Base-by-base conservation (phyloP, 1,140 invertebrate genomes). In the Dysdera silvatica region DNA sequence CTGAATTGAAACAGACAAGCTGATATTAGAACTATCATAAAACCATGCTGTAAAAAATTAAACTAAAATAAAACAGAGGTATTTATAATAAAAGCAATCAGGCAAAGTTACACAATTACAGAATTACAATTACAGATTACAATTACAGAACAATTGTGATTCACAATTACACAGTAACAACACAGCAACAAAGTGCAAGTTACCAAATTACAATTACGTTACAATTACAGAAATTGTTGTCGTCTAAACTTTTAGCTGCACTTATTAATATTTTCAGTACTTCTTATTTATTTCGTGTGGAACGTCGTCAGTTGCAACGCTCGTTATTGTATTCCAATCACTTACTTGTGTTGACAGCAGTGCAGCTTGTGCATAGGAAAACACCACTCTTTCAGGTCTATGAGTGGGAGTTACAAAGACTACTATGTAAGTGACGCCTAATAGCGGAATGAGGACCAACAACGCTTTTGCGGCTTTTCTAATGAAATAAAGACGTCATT, bases 391-490 rank as follows among this genome's bases (percentile, higher is more conserved):
- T 26, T 56, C 61, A 16, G 61, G 66, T 47, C 48, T 43, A 12
- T 67, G 62, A 47, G 58, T 66, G 0, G 89, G 89, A 7, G 86
- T 85, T 10, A 82, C 84, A 31, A 93, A 78, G 4, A 91, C 83
- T 48, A 94, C 75, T 23, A 92, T 79, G 74, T 94, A 91, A 5
- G 88, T 91, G 60, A 92, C 85, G 16, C 90, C 90, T 53, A 94
- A 80, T 16, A 94, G 79, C 0, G 91, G 91, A 71, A 92, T 90
- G 4, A 94, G 79, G 2, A 93, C 88, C 5, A 93, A 75, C 8
- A 94, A 79, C 12, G 90, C 90, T 75, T 93, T 93, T 0, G 87
- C 87, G 0, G 89, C 90, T 75, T 93, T 94, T 35, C 87, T 79
- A 20, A 41, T 4, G 24, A 49, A 45, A 32, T 32, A 52, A 49